Base-by-base conservation (phyloP, 2,888 invertebrate genomes). In the Sinhomidia bicolor region DNA sequence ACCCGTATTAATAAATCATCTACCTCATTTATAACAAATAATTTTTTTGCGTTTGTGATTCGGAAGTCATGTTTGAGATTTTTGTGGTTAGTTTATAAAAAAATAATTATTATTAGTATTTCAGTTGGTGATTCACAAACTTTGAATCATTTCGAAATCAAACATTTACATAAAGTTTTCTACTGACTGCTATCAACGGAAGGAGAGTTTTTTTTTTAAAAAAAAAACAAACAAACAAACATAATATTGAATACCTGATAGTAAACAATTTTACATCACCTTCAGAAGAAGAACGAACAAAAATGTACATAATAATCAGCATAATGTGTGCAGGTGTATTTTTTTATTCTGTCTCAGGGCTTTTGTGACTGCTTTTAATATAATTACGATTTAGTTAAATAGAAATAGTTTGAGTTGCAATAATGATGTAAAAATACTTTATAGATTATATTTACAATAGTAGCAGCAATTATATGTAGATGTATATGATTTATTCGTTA, bases 321-420 rank as follows among this genome's bases (percentile, higher is more conserved):
- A 32, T 65, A 32, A 26, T 2, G 6, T 32, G 68, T 36, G n/a
- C 17, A 76, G 26, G 20, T 23, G 71, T 76, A 54, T 51, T 87
- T 81, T 62, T 62, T 62, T 76, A 74, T 82, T 60, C 76, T 87
- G 26, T 60, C 82, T 87, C 87, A 87, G 87, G 87, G 87, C 74
- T 87, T 85, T 87, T 81, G 51, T 82, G 87, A 87, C 87, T 87
- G 87, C 65, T 82, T 81, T 86, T 20, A 26, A 6, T 29, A 74
- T 47, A 0, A 76, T 47, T 51, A 10, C 17, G 10, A 23, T 36
- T 74, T 14, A 47, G n/a, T n/a, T n/a, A n/a, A n/a, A n/a, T n/a
- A n/a, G n/a, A n/a, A n/a, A n/a, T n/a, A n/a, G n/a, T n/a, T n/a
- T n/a, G n/a, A n/a, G n/a, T n/a, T n/a, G n/a, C n/a, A n/a, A n/a